Percentiles rank a stretch among this genome's conserved stretches.
phyloP scores from a whole-genome alignment of 2,113 vertebrate species.

The Synchiropus splendidus region DNA sequence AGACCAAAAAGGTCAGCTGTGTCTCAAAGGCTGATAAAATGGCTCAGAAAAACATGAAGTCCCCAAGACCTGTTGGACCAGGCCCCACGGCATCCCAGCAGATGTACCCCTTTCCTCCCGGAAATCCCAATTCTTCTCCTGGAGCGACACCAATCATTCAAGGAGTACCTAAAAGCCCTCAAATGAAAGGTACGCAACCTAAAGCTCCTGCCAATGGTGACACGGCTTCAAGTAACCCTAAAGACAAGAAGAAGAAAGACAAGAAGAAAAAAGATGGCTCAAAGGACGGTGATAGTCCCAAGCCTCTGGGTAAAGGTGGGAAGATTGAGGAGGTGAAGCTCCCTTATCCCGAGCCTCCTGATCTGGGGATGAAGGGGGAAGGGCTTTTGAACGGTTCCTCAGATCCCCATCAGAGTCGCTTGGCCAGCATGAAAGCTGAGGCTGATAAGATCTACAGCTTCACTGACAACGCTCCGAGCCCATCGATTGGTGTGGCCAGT shows the following conservation, averaged over 20 bases:
- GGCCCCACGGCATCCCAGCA: conserved; percentile 71
- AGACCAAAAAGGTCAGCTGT: conserved; percentile 77
- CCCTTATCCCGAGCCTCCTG: conserved; percentile 78
- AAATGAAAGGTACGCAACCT: conserved; percentile 89
- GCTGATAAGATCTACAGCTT: conserved; percentile 98
- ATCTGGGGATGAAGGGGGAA: conserved; percentile 76
- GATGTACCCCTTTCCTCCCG: conserved; percentile 83
- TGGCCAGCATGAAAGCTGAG: conserved; percentile 96
- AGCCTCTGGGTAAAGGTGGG: conserved; percentile 78
- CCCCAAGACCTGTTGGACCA: conserved; percentile 79
- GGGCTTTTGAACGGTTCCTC: conserved; percentile 88
- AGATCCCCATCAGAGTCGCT: conserved; percentile 88
- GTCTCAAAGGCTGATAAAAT: conserved; percentile 80
- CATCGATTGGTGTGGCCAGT: conserved; percentile 84
- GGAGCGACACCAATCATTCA: conserved; percentile 82
- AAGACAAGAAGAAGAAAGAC: conserved; percentile 99
- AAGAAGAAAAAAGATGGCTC: conserved; percentile 89
- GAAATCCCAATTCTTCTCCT: conserved; percentile 75
- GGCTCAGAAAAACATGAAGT: conserved; percentile 86
- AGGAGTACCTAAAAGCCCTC: conserved; percentile 88
- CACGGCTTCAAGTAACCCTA: conserved; percentile 77
- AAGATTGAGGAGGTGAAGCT: conserved; percentile 87
- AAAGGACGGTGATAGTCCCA: conserved; percentile 87
- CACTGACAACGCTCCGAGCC: conserved; percentile 93
- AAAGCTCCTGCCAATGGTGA: conserved; percentile 87